Evolutionary conservation across 2,797 vertebrate species (phyloP).

Genomic region (Chelon labrosus): DNA sequence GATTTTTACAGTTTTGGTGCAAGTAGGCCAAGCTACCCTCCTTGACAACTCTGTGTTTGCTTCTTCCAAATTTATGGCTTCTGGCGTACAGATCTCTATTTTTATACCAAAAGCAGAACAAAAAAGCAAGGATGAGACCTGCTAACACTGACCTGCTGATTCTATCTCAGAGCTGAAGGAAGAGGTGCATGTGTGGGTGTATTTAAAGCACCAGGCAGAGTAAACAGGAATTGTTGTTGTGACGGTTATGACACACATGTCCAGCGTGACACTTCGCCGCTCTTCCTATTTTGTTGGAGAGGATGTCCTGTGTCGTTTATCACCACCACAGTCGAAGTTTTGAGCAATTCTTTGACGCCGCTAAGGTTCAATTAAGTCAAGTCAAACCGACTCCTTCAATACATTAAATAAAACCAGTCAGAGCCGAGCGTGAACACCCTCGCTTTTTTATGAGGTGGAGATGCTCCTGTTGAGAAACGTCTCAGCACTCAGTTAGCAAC

Average conservation of each 20-base stretch:
- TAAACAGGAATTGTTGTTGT: conserved; percentile 79
- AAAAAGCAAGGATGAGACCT: conserved; percentile 17
- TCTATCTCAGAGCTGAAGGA: conserved; percentile 59
- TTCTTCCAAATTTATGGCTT: conserved; percentile 2
- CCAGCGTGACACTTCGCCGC: conserved; percentile 46
- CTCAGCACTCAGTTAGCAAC: conserved; percentile 44
- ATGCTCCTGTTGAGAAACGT: conserved; percentile 52
- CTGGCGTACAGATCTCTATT: not conserved
- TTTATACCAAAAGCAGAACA: not conserved
- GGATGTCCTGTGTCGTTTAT: conserved; percentile 73
- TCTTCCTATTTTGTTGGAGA: conserved; percentile 61
- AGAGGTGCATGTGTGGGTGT: conserved; percentile 42
- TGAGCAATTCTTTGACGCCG: conserved; percentile 16
- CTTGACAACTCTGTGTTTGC: not conserved
- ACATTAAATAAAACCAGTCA: not conserved
- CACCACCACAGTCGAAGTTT: conserved; percentile 24
- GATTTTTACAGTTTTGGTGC: conserved; percentile 12
- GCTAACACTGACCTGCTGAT: conserved; percentile 51
- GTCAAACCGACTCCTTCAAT: not conserved
- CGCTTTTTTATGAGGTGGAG: conserved; percentile 29
- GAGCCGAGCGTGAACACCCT: conserved; percentile 10
- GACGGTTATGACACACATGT: conserved; percentile 36
- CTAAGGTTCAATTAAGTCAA: not conserved
- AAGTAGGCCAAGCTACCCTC: conserved; percentile 11
- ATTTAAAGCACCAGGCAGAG: conserved; percentile 53